Evolutionary conservation across 1,140 invertebrate species (phyloP).

Genomic region (Caenorhabditis elegans): WBcel235 BX284606.5:10869501-10870000

Average conservation of each 20-base stretch:
- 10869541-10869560: constrained; percentile 72
- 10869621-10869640: constrained; percentile 82
- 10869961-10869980: constrained; percentile 38
- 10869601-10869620: constrained; percentile 82
- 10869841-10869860: constrained; percentile 40
- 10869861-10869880: constrained; percentile 37
- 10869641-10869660: constrained; percentile 86
- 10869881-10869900: constrained; percentile 44
- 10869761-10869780: not conserved
- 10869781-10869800: not conserved
- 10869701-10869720: not conserved
- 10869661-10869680: constrained; percentile 67
- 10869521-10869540: constrained; percentile 82
- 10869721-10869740: not conserved
- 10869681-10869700: not conserved
- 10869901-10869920: not conserved
- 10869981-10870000: constrained; percentile 51
- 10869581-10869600: constrained; percentile 76
- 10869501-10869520: constrained; percentile 82
- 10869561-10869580: not conserved
- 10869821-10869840: not conserved
- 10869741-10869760: too few species aligned
- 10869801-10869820: not conserved
- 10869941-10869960: constrained; percentile 41
- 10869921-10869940: not conserved